Conservation (phyloP, 2,113 vertebrate genomes). For the Sarotherodon lohbergeri region DNA sequence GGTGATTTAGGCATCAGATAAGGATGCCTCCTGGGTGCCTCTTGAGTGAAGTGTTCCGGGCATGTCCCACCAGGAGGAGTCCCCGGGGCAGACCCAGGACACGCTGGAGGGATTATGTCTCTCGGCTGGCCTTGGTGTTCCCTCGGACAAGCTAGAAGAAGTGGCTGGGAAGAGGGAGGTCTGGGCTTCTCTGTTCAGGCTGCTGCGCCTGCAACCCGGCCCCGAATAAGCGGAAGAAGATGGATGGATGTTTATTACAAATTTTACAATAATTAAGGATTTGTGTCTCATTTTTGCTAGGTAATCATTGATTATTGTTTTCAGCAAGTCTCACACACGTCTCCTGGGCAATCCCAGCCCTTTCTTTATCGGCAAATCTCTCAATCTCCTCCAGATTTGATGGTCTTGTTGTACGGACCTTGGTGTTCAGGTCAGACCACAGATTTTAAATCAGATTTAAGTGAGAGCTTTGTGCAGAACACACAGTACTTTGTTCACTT, state of each 20-base stretch:
- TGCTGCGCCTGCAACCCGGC: background rate
- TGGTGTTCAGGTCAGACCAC: background rate
- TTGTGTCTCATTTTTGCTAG: background rate
- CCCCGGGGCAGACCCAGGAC: background rate
- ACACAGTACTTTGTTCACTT: background rate
- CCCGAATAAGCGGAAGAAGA: background rate
- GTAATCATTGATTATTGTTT: background rate
- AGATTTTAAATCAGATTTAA: background rate
- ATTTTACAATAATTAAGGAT: background rate
- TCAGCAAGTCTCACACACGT: background rate
- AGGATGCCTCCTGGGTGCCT: background rate
- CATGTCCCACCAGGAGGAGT: background rate
- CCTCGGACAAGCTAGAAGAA: background rate
- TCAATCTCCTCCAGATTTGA: background rate
- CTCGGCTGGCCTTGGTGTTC: background rate
- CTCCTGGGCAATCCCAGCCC: background rate
- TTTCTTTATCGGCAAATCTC: background rate
- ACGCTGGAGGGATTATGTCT: background rate
- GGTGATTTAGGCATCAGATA: background rate
- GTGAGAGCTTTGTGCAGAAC: background rate
- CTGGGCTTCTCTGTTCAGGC: background rate
- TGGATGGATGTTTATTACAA: background rate
- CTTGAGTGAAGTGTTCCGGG: background rate
- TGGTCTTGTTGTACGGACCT: background rate
- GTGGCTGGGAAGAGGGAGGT: background rate